A percentile compares a stretch with the other conserved stretches of the same genome.
Conservation (phyloP, 2,888 invertebrate genomes). For the Hemistola chrysoprasaria region DNA sequence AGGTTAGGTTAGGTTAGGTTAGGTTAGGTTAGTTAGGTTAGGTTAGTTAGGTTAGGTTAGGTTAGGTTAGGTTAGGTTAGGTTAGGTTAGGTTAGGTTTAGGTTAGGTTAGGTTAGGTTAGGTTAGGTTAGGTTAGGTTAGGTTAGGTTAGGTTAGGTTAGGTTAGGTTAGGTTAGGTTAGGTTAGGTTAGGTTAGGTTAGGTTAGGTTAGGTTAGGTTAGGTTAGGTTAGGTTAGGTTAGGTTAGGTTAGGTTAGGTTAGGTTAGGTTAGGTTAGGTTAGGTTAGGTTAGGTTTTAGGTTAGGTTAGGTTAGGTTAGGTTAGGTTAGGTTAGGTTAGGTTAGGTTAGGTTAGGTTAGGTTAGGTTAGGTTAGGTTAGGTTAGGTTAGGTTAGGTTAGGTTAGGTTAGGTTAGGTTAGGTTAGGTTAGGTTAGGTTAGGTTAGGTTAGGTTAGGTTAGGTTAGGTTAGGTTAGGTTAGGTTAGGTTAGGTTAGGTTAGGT, state of each 20-base stretch:
- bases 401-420: slow-evolving; percentile 9
- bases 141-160: slow-evolving; percentile 28
- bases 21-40: slow-evolving; percentile 29
- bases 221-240: slow-evolving; percentile 9
- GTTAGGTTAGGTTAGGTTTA: slow-evolving; percentile 35
- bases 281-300: slow-evolving; percentile 8
- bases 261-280: slow-evolving; percentile 9
- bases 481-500: slow-evolving; percentile 9
- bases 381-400: slow-evolving; percentile 9
- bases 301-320: slow-evolving; percentile 9
- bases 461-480: slow-evolving; percentile 9
- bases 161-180: slow-evolving; percentile 9
- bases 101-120: slow-evolving; percentile 34
- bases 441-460: slow-evolving; percentile 14
- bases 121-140: slow-evolving; percentile 29
- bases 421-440: slow-evolving; percentile 13
- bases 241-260: slow-evolving; percentile 9
- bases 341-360: slow-evolving; percentile 8
- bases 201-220: slow-evolving; percentile 9
- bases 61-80: slow-evolving; percentile 36
- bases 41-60: slow-evolving; percentile 36
- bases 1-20: slow-evolving; percentile 29
- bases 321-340: slow-evolving; percentile 9
- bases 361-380: slow-evolving; percentile 7
- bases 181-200: slow-evolving; percentile 9